Percentiles rank a stretch among this genome's conserved stretches.
Evolutionary conservation across 1,140 invertebrate genomes (phyloP).

Genomic region (Megalopta genalis): DNA sequence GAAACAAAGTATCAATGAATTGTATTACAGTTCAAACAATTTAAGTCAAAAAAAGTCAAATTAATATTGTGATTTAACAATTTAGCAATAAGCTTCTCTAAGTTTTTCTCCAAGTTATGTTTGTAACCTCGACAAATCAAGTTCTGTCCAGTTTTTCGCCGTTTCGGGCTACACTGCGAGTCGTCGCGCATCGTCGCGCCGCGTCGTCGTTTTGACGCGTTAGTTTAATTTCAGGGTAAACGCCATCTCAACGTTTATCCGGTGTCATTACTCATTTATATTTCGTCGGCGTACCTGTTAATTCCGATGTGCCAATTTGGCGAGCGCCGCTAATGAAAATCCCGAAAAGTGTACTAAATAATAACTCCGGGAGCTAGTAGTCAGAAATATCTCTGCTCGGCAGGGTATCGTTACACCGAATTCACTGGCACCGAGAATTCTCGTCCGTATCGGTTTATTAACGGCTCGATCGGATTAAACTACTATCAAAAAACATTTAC

Average conservation of each 20-base stretch:
- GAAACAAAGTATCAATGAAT: no score
- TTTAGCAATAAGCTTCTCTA: no score
- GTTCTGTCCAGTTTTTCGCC: no score
- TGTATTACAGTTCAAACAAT: no score
- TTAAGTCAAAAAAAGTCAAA: no score
- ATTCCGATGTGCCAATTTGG: slow-evolving; percentile 7
- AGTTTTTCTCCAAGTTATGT: no score
- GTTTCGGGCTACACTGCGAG: no score
- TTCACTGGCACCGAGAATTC: background rate
- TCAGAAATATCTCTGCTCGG: background rate
- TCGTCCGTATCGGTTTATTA: slow-evolving; percentile 45
- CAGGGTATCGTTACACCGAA: background rate
- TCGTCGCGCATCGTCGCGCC: no score
- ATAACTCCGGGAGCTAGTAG: background rate
- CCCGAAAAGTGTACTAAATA: slow-evolving; percentile 1
- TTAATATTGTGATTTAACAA: no score
- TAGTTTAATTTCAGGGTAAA: slow-evolving; percentile 9
- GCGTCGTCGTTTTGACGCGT: background rate
- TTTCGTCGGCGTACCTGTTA: background rate
- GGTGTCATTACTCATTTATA: slow-evolving; percentile 17
- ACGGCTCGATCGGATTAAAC: slow-evolving; percentile 43
- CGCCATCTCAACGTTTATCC: background rate
- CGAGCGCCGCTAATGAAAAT: slow-evolving; percentile 2
- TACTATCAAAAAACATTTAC: slow-evolving; percentile 50
- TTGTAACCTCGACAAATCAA: no score